phyloP scores from a whole-genome alignment of 1,140 invertebrate species.

The Caenorhabditis latens region DNA sequence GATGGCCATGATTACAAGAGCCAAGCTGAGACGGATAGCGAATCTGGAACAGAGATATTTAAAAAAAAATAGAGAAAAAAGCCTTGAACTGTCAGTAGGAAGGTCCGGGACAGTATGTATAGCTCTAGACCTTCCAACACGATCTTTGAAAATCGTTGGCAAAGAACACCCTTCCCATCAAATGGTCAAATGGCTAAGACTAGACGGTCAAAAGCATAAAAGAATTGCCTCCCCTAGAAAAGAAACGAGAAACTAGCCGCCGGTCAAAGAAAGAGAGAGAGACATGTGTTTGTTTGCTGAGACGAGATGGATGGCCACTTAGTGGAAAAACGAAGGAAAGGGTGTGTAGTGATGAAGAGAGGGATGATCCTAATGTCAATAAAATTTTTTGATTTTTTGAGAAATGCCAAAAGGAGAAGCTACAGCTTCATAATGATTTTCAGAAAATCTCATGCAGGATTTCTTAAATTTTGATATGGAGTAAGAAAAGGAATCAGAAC shows the following conservation, averaged over 20 bases:
- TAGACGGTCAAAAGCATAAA: neutral
- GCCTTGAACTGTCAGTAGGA: too few species aligned
- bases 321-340: neutral
- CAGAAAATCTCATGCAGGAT: too few species aligned
- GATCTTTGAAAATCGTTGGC: slow-evolving; percentile 18
- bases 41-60: slow-evolving; percentile 63
- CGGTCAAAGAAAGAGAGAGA: neutral
- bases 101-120: neutral
- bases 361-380: neutral
- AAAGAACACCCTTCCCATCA: neutral
- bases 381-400: too few species aligned
- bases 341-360: neutral
- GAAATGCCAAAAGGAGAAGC: too few species aligned
- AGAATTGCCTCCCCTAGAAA: too few species aligned
- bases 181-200: neutral
- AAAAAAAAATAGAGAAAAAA: neutral
- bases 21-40: slow-evolving; percentile 67
- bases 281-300: slow-evolving; percentile 27
- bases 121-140: neutral
- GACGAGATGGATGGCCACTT: neutral
- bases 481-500: too few species aligned
- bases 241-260: neutral
- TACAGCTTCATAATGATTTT: too few species aligned
- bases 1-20: slow-evolving; percentile 66
- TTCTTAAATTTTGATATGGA: too few species aligned